Base-by-base conservation (phyloP, 2,797 vertebrate species). In the Potorous gilbertii region DNA sequence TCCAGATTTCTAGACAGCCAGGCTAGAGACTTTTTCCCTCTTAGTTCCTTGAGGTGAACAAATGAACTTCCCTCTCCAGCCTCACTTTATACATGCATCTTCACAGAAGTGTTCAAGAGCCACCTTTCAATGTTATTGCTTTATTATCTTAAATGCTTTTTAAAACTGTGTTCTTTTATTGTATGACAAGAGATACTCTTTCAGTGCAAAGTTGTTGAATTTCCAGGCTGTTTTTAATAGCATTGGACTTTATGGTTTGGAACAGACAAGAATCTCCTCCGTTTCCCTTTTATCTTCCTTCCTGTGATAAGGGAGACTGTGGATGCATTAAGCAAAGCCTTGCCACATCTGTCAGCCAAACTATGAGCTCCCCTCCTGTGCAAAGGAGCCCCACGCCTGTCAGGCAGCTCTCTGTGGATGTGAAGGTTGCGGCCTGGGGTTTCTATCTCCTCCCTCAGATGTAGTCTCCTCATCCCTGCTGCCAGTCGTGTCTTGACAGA, bases 401-500 rank as follows among this genome's bases (percentile, higher is more conserved):
- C 96, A 94, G 90, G 34, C 50, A 54, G 92, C 92, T 97, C 95
- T 97, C 95, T 66, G n/a, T 34, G 40, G 96, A 97, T 91, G 90
- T 96, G 59, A 90, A 55, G 91, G 93, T 89, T 97, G 93, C 95
- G 92, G 92, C 81, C 92, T 96, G 93, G 87, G 93, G 94, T 97
- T 97, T 96, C 96, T 96, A 55, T 91, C 34, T 90, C 95, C 96
- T 97, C 98, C 95, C 93, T 94, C 89, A 97, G 95, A 93, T 91
- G 93, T 93, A 94, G 59, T 95, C 92, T 94, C 92, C 91, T 87
- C 90, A 54, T 96, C 91, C 87, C 62, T 91, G 54, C 92, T 95
- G 93, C 95, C 95, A 94, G 94, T 94, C 95, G 95, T 93, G 89
- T 50, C 13, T 9, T 98, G 97, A 97, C 96, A 98, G 96, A 91